Conservation (phyloP, 2,113 vertebrate genomes). For the Emydocephalus ijimae region DNA sequence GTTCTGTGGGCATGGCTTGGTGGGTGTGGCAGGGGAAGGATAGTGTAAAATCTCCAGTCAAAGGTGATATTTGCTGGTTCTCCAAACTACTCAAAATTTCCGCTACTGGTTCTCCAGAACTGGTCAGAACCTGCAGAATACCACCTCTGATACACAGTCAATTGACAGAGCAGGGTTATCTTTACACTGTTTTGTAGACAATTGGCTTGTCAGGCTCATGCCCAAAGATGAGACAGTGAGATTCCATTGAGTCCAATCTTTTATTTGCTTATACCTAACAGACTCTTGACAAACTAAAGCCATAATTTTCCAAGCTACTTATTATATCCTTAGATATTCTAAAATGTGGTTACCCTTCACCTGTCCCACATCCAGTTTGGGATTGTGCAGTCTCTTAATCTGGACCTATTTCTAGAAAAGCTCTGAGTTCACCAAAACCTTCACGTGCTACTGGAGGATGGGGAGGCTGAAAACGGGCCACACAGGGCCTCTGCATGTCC, state of each 20-base stretch:
- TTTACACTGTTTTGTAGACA: not conserved
- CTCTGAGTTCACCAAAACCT: too few relatives aligned
- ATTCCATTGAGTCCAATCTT: not conserved
- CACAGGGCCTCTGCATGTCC: too few relatives aligned
- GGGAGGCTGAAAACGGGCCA: too few relatives aligned
- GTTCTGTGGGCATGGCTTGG: too few relatives aligned
- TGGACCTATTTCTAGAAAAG: not conserved
- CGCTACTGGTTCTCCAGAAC: too few relatives aligned
- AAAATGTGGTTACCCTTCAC: not conserved
- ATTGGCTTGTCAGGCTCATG: not conserved
- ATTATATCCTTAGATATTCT: not conserved
- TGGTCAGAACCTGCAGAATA: too few relatives aligned
- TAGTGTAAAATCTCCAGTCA: too few relatives aligned
- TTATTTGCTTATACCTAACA: not conserved
- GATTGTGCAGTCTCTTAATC: not conserved
- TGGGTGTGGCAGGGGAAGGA: too few relatives aligned
- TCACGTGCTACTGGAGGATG: too few relatives aligned
- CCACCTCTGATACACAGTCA: not conserved
- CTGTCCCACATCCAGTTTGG: not conserved
- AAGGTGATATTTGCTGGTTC: too few relatives aligned
- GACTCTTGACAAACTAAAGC: not conserved
- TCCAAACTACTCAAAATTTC: too few relatives aligned
- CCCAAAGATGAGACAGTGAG: not conserved
- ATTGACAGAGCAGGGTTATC: not conserved
- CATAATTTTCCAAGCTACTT: not conserved